Base-by-base conservation (phyloP, 2,797 vertebrate genomes). In the Micromesistius poutassou region DNA sequence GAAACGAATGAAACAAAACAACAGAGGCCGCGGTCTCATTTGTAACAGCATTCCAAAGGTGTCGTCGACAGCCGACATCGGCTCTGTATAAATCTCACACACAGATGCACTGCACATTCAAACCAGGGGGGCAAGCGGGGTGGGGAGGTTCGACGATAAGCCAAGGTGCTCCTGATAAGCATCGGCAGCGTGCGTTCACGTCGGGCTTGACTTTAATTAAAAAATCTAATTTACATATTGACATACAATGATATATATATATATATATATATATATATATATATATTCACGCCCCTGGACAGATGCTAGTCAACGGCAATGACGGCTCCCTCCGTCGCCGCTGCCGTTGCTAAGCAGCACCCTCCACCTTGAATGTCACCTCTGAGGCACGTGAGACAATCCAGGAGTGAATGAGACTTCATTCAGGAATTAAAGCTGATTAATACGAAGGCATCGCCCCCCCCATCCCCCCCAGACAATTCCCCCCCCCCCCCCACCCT, bases 351-450 rank as follows among this genome's bases (percentile, higher is more conserved):
- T 78, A 68, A 81, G 79, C 77, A 88, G 83, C 79, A 30, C 55
- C 78, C 76, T 81, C 46, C 62, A 79, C 72, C 36, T 79, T 81
- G 55, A 87, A 84, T 79, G 74, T 82, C 83, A 78, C 80, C 76
- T 73, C 74, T 71, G 36, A 25, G 19, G 19, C 46, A 8, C 16
- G 30, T 25, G 33, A 74, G 76, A 30, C 33, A n/a, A 78, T 35
- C 71, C 68, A 19, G 62, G 80, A 74, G 40, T 79, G 33, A 84
- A 85, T 16, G 22, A 33, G 40, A 72, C 79, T 78, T n/a, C 40
- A 4, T 73, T 79, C 71, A 80, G 55, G 76, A 74, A 82, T 83
- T 35, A 38, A 38, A 46, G 55, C 73, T 86, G 74, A 87, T 87
- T 84, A 70, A 82, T 30, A 10, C 66, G 28, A 25, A 30, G 62